Evolutionary conservation across 2,113 vertebrate species (phyloP).

Genomic region (Pangasianodon hypophthalmus): DNA sequence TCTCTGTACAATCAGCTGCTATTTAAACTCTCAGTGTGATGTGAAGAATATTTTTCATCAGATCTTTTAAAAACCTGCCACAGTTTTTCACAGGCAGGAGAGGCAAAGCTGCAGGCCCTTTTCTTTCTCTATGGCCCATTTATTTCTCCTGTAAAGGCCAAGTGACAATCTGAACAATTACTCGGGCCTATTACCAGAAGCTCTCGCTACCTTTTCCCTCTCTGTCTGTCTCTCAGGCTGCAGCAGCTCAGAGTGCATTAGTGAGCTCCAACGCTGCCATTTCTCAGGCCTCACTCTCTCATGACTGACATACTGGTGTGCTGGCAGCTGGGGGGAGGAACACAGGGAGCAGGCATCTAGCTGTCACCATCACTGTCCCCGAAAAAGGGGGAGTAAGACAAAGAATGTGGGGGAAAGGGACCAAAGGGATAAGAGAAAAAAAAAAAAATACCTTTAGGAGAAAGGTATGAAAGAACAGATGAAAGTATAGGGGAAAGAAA

Average conservation of each 20-base stretch:
- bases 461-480: not conserved
- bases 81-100: constrained; percentile 12
- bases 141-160: constrained; percentile 71
- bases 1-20: constrained; percentile 34
- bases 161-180: constrained; percentile 80
- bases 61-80: constrained; percentile 34
- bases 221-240: constrained; percentile 40
- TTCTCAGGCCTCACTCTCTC: constrained; percentile 45
- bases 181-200: constrained; percentile 70
- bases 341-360: constrained; percentile 26
- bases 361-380: not conserved
- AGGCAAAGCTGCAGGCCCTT: constrained; percentile 54
- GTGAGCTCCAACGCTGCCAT: constrained; percentile 52
- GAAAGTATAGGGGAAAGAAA: not conserved
- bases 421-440: not conserved
- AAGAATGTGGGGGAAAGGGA: not conserved
- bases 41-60: constrained; percentile 32
- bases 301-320: constrained; percentile 34
- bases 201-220: constrained; percentile 18
- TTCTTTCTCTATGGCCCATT: constrained; percentile 60
- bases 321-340: constrained; percentile 16
- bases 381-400: constrained; percentile 2
- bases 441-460: not conserved
- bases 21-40: constrained; percentile 43
- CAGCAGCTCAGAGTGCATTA: constrained; percentile 51